Conservation (phyloP, 2,797 vertebrate species). For the Tapera naevia region DNA sequence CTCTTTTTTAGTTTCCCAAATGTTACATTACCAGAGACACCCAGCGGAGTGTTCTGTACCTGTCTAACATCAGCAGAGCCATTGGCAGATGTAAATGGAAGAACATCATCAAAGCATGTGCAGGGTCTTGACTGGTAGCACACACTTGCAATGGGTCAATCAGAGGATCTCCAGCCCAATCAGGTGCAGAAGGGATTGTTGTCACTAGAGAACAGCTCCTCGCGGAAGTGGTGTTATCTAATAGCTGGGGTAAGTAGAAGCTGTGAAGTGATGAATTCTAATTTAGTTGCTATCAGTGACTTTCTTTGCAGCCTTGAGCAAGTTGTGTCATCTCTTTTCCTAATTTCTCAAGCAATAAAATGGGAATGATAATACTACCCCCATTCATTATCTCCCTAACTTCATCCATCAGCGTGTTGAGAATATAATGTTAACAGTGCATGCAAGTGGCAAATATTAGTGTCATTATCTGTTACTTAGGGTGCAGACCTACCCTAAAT, state of each 20-base stretch:
- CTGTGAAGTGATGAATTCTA: constrained; percentile 59
- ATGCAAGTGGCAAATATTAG: not conserved
- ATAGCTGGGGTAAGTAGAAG: constrained; percentile 34
- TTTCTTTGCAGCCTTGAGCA: constrained; percentile 57
- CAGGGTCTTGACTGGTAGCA: not conserved
- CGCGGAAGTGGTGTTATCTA: not conserved
- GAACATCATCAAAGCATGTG: not conserved
- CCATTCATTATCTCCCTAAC: constrained; percentile 2
- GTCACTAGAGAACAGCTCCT: not conserved
- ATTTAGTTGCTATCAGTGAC: constrained; percentile 10
- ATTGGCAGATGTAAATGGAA: not conserved
- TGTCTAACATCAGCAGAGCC: not conserved
- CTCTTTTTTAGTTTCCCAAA: not conserved
- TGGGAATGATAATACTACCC: not conserved
- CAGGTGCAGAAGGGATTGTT: not conserved
- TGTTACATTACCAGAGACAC: not conserved
- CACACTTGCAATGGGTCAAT: not conserved
- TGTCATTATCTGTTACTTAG: not conserved
- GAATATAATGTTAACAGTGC: not conserved
- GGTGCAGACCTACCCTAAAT: constrained; percentile 8
- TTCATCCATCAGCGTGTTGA: not conserved
- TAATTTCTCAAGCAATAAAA: constrained; percentile 44
- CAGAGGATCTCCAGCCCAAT: not conserved
- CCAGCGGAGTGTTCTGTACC: not conserved
- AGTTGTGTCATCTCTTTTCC: constrained; percentile 45